Evolutionary conservation across 2,113 vertebrate species (phyloP).

Genomic region (Lepisosteus osseus): DNA sequence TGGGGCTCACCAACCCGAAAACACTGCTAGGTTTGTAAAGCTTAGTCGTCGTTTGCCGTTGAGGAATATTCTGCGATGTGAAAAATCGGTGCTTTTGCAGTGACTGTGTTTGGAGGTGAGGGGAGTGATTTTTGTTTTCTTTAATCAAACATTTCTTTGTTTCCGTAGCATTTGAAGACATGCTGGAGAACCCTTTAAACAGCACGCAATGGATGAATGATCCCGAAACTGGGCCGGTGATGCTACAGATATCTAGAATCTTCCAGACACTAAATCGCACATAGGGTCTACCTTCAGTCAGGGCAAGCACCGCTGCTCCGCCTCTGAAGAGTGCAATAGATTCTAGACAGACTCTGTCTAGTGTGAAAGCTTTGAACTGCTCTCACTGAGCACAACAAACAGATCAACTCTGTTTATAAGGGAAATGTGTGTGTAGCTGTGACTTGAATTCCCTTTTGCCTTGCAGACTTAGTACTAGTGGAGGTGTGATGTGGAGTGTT

Average conservation of each 20-base stretch:
- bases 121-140: not conserved
- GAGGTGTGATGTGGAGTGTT: constrained; percentile 18
- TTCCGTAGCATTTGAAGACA: constrained; percentile 87
- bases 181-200: constrained; percentile 97
- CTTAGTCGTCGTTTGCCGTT: too few species aligned
- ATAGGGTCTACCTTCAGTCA: constrained; percentile 56
- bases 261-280: constrained; percentile 98
- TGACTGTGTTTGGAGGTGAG: too few species aligned
- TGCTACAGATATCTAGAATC: constrained; percentile 98
- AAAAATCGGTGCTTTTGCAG: too few species aligned
- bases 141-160: constrained; percentile 2
- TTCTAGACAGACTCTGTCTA: constrained; percentile 26
- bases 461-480: constrained; percentile 50
- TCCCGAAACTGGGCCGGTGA: constrained; percentile 93
- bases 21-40: constrained; percentile 78
- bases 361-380: not conserved
- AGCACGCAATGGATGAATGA: constrained; percentile 99
- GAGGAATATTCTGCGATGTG: too few species aligned
- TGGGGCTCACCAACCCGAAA: constrained; percentile 94
- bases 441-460: constrained; percentile 41
- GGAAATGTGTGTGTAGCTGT: constrained; percentile 30
- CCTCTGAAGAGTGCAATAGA: not conserved
- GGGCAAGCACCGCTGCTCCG: not conserved
- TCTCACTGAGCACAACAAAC: not conserved
- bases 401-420: constrained; percentile 5